Base-by-base conservation (phyloP, 2,797 vertebrate species). In the Ptychadena robeensis region DNA sequence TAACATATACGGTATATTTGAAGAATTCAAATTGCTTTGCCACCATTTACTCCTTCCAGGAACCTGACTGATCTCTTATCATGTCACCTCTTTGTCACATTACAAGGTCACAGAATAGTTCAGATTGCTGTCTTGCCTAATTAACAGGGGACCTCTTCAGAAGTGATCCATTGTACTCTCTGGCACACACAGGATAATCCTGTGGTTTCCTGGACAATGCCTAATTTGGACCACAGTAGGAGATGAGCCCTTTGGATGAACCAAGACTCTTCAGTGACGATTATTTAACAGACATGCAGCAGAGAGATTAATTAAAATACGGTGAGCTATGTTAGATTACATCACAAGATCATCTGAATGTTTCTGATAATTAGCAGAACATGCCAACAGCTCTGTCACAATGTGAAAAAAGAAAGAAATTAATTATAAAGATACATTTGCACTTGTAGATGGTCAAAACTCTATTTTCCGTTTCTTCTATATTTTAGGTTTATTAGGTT, bases 141-240 rank as follows among this genome's bases (percentile, higher is more conserved):
- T 40, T 64, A 40, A 5, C 73, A 76, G 64, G n/a, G 48, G 57
- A 75, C 57, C 35, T 40, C 63, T 64, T 74, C 59, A 38, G 59
- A 40, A 65, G 27, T 25, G 28, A 37, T 22, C 30, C 73, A 65
- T 65, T 65, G 22, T 65, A 65, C 18, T 65, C 28, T 0, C 18
- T 65, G 73, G 68, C 80, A 87, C 48, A 18, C 61, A 48, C 25
- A 78, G n/a, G 11, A 28, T 48, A 70, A 77, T 70, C 73, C 35
- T 38, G 34, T 32, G 35, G 35, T 4, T 82, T 31, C 65, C 37
- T 28, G 53, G 80, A 70, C 67, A 83, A 78, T 37, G 30, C 30
- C 38, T 15, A 14, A 57, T 71, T 71, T 57, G 34, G 27, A 71
- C 35, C 74, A 65, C 67, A 72, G 28, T 30, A 71, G 6, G 73